These are phyloP conservation scores for Cetoscarus ocellatus DNA, from an alignment of 2,797 vertebrate species.

Conservation along the genomic window DNA sequence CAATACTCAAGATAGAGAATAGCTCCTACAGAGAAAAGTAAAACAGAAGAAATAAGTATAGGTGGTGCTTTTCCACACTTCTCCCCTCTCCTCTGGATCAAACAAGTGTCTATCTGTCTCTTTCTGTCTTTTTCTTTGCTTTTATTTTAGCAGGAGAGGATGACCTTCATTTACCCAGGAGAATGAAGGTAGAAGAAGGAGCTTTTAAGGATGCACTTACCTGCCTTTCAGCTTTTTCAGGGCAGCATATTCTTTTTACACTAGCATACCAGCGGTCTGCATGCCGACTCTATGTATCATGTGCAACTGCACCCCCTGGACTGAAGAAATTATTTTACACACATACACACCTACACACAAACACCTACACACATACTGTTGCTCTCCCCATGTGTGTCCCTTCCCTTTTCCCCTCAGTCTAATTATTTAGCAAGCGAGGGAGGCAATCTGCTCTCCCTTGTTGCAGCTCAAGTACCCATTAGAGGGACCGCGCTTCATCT, in stretches of 20 bases:
- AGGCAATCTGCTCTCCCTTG: slow-evolving; percentile 79
- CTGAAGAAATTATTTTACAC: slow-evolving; percentile 65
- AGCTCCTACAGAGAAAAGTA: slow-evolving; percentile 16
- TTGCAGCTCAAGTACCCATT: slow-evolving; percentile 81
- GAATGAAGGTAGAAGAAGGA: slow-evolving; percentile 1
- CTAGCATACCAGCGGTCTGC: slow-evolving; percentile 43
- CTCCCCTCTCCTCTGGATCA: not conserved
- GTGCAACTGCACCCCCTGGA: slow-evolving; percentile 38
- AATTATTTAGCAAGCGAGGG: slow-evolving; percentile 78
- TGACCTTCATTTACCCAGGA: slow-evolving; percentile 50
- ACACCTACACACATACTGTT: not conserved
- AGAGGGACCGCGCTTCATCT: slow-evolving; percentile 76
- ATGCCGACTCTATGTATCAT: slow-evolving; percentile 31
- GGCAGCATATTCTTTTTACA: not conserved
- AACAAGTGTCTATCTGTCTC: slow-evolving; percentile 29
- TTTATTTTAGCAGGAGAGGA: not conserved
- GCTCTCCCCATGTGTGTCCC: slow-evolving; percentile 28
- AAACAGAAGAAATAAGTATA: not conserved
- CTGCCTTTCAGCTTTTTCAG: slow-evolving; percentile 23
- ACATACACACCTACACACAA: not conserved
- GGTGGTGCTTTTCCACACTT: slow-evolving; percentile 25
- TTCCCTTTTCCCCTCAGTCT: slow-evolving; percentile 63
- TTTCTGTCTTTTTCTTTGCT: not conserved
- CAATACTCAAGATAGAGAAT: slow-evolving; percentile 44
- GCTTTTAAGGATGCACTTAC: slow-evolving; percentile 38